Conservation (phyloP, 1,140 invertebrate species). For the Philaenus spumarius region DNA sequence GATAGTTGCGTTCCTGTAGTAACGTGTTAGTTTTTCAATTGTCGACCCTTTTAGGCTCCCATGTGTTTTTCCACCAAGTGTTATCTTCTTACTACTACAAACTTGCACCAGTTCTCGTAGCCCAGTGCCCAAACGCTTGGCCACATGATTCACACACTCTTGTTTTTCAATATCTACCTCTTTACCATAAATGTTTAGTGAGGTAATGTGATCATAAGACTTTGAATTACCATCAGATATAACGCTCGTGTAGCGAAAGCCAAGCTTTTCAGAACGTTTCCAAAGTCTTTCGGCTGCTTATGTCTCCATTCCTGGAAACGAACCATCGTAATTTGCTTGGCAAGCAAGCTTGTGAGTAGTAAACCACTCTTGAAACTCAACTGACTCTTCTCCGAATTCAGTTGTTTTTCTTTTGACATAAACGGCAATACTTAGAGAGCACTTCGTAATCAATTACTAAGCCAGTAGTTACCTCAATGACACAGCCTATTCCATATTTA, state of each 20-base stretch:
- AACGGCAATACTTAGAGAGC: neutral
- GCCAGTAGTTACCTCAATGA: neutral
- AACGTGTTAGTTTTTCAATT: slow-evolving; percentile 6
- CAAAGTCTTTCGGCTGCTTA: slow-evolving; percentile 27
- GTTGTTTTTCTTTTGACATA: neutral
- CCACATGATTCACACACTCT: too few species aligned
- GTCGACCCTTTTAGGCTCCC: slow-evolving; percentile 15
- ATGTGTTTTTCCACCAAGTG: slow-evolving; percentile 15
- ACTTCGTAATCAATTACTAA: slow-evolving; percentile 1
- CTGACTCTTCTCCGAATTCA: too few species aligned
- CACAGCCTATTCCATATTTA: slow-evolving; percentile 3
- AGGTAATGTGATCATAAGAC: slow-evolving; percentile 25
- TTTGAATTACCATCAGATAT: too few species aligned
- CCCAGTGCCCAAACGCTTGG: slow-evolving; percentile 29
- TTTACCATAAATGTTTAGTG: slow-evolving; percentile 24
- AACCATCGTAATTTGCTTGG: slow-evolving; percentile 21
- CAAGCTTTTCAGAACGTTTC: slow-evolving; percentile 25
- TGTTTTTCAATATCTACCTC: too few species aligned
- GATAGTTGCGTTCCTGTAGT: slow-evolving; percentile 12
- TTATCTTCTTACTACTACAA: slow-evolving; percentile 16
- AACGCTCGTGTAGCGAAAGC: slow-evolving; percentile 28
- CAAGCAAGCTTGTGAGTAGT: too few species aligned
- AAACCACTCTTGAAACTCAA: too few species aligned
- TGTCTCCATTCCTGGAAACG: slow-evolving; percentile 28
- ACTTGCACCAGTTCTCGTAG: slow-evolving; percentile 16